These are phyloP conservation scores for Epistrophella euchroma DNA, from an alignment of 2,888 invertebrate genomes.

Conservation along the genomic window DNA sequence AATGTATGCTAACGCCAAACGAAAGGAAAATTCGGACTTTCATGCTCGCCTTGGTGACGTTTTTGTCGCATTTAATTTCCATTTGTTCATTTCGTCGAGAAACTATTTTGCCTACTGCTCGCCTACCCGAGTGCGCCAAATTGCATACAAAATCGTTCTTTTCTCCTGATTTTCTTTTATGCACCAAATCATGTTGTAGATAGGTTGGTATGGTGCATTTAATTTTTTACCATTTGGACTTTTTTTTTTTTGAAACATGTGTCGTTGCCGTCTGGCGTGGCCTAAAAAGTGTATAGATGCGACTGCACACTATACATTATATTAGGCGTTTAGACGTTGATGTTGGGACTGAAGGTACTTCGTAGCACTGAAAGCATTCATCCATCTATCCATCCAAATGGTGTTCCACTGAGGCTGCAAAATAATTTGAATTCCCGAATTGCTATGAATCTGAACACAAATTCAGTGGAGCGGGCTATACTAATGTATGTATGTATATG, in stretches of 20 bases:
- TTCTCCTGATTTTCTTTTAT: constrained; percentile 50
- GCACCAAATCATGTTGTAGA: constrained; percentile 8
- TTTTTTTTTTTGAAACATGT: constrained; percentile 39
- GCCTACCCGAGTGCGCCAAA: constrained; percentile 66
- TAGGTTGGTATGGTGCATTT: constrained; percentile 29
- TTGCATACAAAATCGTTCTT: constrained; percentile 46
- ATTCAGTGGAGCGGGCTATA: constrained; percentile 22
- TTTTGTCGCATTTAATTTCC: constrained; percentile 57
- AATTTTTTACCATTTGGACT: constrained; percentile 12
- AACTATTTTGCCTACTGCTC: constrained; percentile 52
- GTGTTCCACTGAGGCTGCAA: constrained; percentile 49
- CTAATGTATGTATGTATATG: not conserved
- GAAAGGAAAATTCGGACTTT: constrained; percentile 43
- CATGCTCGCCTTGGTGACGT: constrained; percentile 13
- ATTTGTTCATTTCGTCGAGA: constrained; percentile 49
- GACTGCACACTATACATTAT: not conserved
- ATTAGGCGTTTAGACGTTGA: constrained; percentile 56
- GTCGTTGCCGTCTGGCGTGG: constrained; percentile 54
- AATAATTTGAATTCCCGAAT: constrained; percentile 70
- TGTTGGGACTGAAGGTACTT: constrained; percentile 49
- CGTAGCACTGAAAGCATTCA: constrained; percentile 20
- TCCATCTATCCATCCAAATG: constrained; percentile 40
- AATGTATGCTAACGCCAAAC: not conserved
- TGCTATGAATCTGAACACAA: constrained; percentile 51
- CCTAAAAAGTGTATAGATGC: constrained; percentile 60